A percentile compares a stretch with the other conserved stretches of the same genome.
phyloP scores from a whole-genome alignment of 2,113 vertebrate genomes.

The Axis porcinus region DNA sequence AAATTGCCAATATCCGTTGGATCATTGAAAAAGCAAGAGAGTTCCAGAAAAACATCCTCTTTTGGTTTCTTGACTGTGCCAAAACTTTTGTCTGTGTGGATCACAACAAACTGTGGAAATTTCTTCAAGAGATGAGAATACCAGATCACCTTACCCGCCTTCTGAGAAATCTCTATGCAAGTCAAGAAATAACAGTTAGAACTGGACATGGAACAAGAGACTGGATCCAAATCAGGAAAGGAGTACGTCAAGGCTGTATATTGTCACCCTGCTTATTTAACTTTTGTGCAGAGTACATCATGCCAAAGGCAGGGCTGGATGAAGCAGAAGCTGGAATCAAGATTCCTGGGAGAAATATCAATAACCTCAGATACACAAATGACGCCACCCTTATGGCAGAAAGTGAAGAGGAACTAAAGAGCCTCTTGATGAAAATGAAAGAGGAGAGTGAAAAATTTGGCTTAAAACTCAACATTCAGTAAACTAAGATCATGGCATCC shows the following conservation, averaged over 20 bases:
- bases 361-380: background rate
- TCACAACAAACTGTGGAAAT: background rate
- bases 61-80: background rate
- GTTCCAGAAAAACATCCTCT: background rate
- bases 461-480: background rate
- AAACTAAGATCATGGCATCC: background rate
- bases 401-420: background rate
- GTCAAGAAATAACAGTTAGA: background rate
- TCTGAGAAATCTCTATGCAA: background rate
- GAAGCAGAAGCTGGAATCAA: background rate
- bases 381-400: background rate
- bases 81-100: background rate
- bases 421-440: background rate
- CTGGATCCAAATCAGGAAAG: background rate
- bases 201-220: background rate
- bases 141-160: background rate
- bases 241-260: background rate
- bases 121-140: background rate
- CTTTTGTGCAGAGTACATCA: background rate
- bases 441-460: background rate
- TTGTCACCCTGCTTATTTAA: background rate
- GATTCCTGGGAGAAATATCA: background rate
- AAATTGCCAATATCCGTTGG: background rate
- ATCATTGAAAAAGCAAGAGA: background rate
- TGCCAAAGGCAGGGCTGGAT: rapidly evolving